Base-by-base conservation (phyloP, 2,797 vertebrate species). In the Chanos chanos region DNA sequence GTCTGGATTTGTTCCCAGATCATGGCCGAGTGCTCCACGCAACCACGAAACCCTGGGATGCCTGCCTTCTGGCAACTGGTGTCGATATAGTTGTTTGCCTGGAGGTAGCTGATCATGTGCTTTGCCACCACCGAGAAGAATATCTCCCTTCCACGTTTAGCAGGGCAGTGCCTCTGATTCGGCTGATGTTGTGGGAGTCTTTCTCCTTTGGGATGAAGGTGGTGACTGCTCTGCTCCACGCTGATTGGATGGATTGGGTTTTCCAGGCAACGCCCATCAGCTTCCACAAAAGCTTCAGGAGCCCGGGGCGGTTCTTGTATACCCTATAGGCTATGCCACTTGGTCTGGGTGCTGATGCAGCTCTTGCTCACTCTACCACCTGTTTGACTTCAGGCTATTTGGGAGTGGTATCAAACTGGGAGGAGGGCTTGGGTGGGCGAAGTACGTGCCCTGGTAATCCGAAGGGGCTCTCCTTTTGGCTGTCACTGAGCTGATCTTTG, bases 1-100 rank as follows among this genome's bases (percentile, higher is more conserved):
- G 55, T 21, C 15, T 58, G 55, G 25, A 49, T 49, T 25, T 49
- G 47, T 12, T 49, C 47, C 47, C 24, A 49, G 9, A 57, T 57
- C 25, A 57, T 30, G 8, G 22, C n/a, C 10, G 16, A 28, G 2
- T 25, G 21, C 5, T 19, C 19, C 19, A 19, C 19, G 19, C 19
- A 19, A 19, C 19, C 16, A 24, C 24, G 45, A 8, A 49, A 30
- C 1, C 45, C 47, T 12, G 47, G 47, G 12, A 27, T 12, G 7
- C 25, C 5, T 1, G 47, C 47, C 25, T 28, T 49, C 47, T 49
- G 24, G 54, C 28, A n/a, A n/a, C n/a, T n/a, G n/a, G n/a, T n/a
- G n/a, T n/a, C n/a, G n/a, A n/a, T n/a, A n/a, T n/a, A n/a, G n/a
- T n/a, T n/a, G n/a, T n/a, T n/a, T n/a, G n/a, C n/a, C n/a, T n/a